phyloP scores from a whole-genome alignment of 1,140 invertebrate species.

The Cherax destructor region DNA sequence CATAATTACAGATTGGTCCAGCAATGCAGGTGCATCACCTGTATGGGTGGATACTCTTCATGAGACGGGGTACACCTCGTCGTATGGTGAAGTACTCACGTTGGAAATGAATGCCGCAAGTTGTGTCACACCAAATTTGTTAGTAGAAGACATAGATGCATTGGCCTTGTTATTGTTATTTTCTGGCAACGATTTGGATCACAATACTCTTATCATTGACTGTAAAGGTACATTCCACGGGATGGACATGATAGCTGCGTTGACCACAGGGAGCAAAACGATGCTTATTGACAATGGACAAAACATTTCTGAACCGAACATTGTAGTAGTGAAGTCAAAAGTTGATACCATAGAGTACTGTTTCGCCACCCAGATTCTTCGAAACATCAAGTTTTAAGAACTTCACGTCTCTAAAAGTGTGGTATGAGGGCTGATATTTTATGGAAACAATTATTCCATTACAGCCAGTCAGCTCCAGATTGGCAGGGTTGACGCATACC shows the following conservation, averaged over 20 bases:
- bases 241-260: background rate
- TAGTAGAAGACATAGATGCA: constrained; percentile 3
- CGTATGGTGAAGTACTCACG: background rate
- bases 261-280: constrained; percentile 3
- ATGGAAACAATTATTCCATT: too few relatives aligned
- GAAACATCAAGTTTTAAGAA: too few relatives aligned
- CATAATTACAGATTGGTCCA: too few relatives aligned
- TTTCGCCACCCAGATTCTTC: too few relatives aligned
- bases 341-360: too few relatives aligned
- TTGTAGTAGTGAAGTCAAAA: too few relatives aligned
- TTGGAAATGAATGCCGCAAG: constrained; percentile 45
- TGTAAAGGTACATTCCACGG: constrained; percentile 6
- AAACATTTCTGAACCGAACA: constrained; percentile 5
- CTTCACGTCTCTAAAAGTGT: too few relatives aligned
- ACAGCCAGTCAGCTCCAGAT: too few relatives aligned
- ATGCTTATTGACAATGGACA: background rate
- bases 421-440: too few relatives aligned
- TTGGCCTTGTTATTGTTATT: constrained; percentile 19
- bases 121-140: constrained; percentile 8
- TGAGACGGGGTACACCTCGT: constrained; percentile 12
- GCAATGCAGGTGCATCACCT: constrained; percentile 17
- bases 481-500: too few relatives aligned
- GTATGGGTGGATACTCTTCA: constrained; percentile 27
- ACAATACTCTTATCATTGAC: constrained; percentile 30
- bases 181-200: constrained; percentile 38